Percentiles rank a stretch among this genome's conserved stretches.
phyloP scores from a whole-genome alignment of 1,140 invertebrate species.

The Macrobrachium nipponense region DNA sequence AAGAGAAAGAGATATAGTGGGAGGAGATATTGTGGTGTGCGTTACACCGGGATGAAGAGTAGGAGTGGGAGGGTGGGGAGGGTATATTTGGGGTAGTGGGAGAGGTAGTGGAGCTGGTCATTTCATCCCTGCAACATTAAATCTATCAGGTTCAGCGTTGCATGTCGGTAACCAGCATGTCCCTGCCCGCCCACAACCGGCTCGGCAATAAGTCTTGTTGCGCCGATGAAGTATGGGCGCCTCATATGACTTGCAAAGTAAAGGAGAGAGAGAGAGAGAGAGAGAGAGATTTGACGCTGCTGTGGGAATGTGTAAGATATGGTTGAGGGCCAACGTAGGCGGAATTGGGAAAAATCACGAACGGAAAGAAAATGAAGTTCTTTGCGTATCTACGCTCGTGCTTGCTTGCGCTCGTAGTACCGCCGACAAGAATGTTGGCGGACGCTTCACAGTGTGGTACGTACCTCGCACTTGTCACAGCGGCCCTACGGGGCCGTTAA shows the following conservation, averaged over 20 bases:
- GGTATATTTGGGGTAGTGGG: neutral
- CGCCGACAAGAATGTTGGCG: too few relatives aligned
- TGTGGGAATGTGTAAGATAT: neutral
- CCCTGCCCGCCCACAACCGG: constrained; percentile 50
- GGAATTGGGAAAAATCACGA: too few relatives aligned
- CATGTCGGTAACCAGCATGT: constrained; percentile 42
- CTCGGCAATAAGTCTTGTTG: constrained; percentile 43
- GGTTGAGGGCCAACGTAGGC: too few relatives aligned
- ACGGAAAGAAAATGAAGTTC: too few relatives aligned
- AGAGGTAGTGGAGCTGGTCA: neutral
- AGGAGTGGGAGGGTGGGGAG: neutral
- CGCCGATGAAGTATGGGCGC: constrained; percentile 47
- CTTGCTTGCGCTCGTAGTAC: too few relatives aligned
- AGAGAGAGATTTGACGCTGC: neutral
- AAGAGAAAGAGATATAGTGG: too few relatives aligned
- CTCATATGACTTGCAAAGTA: constrained; percentile 59
- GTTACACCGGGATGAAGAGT: neutral
- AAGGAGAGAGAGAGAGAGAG: constrained; percentile 1
- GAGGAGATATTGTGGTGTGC: too few relatives aligned
- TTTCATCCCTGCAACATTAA: constrained; percentile 35
- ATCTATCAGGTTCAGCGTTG: constrained; percentile 47
- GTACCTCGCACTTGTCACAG: too few relatives aligned
- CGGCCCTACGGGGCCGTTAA: too few relatives aligned
- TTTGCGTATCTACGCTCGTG: too few relatives aligned
- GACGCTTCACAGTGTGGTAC: too few relatives aligned